Conservation (phyloP, 1,140 invertebrate species). For the Colletes latitarsis region DNA sequence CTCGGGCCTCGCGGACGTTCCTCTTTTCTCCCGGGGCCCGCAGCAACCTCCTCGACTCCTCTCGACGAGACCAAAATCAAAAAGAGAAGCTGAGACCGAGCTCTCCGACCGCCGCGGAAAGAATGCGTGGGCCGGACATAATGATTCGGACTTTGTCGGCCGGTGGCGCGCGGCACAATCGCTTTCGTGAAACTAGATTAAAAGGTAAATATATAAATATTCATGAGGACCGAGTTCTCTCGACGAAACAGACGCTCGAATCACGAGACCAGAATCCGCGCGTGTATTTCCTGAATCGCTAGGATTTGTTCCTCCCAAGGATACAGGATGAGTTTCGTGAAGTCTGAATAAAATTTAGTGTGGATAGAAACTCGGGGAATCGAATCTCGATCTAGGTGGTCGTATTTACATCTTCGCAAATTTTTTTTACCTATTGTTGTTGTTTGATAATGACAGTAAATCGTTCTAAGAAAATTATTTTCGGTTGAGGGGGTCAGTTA, state of each 20-base stretch:
- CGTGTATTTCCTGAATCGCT: no score
- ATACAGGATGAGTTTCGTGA: no score
- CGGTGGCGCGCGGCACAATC: slow-evolving; percentile 50
- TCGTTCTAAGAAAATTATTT: no score
- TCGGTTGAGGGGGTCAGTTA: no score
- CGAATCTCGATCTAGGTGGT: no score
- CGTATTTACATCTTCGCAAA: no score
- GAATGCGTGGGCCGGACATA: slow-evolving; percentile 77
- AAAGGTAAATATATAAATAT: slow-evolving; percentile 51
- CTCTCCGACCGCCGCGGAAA: slow-evolving; percentile 67
- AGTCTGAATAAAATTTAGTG: no score
- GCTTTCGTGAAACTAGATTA: slow-evolving; percentile 60
- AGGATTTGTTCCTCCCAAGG: no score
- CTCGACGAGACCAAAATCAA: slow-evolving; percentile 57
- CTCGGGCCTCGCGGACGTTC: slow-evolving; percentile 20
- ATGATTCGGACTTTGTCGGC: slow-evolving; percentile 76
- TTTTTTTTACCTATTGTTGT: no score
- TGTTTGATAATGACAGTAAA: no score
- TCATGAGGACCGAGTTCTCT: slow-evolving; percentile 10
- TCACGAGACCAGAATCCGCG: no score
- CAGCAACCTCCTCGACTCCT: slow-evolving; percentile 44
- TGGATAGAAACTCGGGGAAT: no score
- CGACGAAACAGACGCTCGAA: background rate
- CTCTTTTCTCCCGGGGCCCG: slow-evolving; percentile 15
- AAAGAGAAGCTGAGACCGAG: slow-evolving; percentile 63